Conservation (phyloP, 2,797 vertebrate species). For the Meda fulgida region DNA sequence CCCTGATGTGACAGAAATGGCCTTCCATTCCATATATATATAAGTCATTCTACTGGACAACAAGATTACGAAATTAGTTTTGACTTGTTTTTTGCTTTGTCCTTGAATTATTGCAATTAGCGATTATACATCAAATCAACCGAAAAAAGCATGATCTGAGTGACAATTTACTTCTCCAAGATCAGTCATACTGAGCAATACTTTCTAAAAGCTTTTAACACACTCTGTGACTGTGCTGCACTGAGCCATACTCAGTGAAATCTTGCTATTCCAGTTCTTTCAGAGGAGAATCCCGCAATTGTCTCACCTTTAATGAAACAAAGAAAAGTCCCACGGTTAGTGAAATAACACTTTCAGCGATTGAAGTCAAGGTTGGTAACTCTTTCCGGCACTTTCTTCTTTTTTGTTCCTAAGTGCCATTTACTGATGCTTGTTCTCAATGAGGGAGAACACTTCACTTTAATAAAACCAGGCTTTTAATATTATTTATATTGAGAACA, state of each 20-base stretch:
- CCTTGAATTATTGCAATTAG: slow-evolving; percentile 4
- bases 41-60: background rate
- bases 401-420: slow-evolving; percentile 35
- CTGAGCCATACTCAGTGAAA: background rate
- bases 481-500: background rate
- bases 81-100: background rate
- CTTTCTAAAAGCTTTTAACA: background rate
- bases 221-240: background rate
- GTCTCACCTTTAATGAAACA: slow-evolving; percentile 26
- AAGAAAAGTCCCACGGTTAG: background rate
- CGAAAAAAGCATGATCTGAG: background rate
- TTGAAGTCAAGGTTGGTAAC: slow-evolving; percentile 33
- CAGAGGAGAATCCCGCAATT: background rate
- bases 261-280: background rate
- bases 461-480: slow-evolving; percentile 43
- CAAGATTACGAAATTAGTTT: background rate
- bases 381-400: slow-evolving; percentile 16
- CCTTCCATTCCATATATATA: background rate
- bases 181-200: slow-evolving; percentile 1
- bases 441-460: slow-evolving; percentile 26
- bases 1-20: background rate
- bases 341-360: slow-evolving; percentile 31
- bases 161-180: background rate
- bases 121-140: background rate
- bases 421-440: slow-evolving; percentile 28